Evolutionary conservation across 2,888 invertebrate species (phyloP).

Genomic region (Xylota segnis): DNA sequence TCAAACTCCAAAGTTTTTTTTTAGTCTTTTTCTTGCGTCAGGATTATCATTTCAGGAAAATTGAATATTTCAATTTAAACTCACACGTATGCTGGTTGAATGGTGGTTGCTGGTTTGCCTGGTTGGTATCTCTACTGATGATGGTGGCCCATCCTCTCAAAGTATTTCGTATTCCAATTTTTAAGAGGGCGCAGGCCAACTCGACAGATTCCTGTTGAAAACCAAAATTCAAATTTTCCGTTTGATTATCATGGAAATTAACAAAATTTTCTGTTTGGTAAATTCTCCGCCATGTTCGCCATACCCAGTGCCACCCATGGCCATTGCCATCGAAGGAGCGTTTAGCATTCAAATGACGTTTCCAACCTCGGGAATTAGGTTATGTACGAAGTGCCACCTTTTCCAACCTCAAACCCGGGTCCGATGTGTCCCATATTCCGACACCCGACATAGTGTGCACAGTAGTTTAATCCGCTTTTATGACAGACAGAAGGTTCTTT

Average conservation of each 20-base stretch:
- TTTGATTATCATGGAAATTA: slow-evolving; percentile 77
- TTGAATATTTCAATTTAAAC: slow-evolving; percentile 77
- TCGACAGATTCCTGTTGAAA: slow-evolving; percentile 51
- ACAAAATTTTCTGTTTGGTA: slow-evolving; percentile 72
- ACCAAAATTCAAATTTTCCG: slow-evolving; percentile 76
- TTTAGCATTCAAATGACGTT: slow-evolving; percentile 75
- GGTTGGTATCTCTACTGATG: no score
- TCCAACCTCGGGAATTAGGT: slow-evolving; percentile 69
- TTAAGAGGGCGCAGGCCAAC: slow-evolving; percentile 12
- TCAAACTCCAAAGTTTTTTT: slow-evolving; percentile 46
- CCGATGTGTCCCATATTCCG: slow-evolving; percentile 58
- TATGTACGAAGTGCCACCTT: slow-evolving; percentile 67
- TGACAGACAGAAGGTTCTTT: slow-evolving; percentile 70
- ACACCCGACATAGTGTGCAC: slow-evolving; percentile 22
- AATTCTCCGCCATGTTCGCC: slow-evolving; percentile 48
- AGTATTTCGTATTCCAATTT: slow-evolving; percentile 55
- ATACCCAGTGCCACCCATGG: not conserved
- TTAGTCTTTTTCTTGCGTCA: slow-evolving; percentile 42
- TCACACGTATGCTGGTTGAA: slow-evolving; percentile 68
- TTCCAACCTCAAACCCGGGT: slow-evolving; percentile 22
- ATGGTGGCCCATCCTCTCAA: slow-evolving; percentile 10
- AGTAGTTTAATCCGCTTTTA: slow-evolving; percentile 69
- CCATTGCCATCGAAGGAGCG: slow-evolving; percentile 23
- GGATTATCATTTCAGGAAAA: slow-evolving; percentile 76
- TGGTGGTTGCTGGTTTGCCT: no score